Evolutionary conservation across 2,113 vertebrate species (phyloP).

Genomic region (Oriolus oriolus): DNA sequence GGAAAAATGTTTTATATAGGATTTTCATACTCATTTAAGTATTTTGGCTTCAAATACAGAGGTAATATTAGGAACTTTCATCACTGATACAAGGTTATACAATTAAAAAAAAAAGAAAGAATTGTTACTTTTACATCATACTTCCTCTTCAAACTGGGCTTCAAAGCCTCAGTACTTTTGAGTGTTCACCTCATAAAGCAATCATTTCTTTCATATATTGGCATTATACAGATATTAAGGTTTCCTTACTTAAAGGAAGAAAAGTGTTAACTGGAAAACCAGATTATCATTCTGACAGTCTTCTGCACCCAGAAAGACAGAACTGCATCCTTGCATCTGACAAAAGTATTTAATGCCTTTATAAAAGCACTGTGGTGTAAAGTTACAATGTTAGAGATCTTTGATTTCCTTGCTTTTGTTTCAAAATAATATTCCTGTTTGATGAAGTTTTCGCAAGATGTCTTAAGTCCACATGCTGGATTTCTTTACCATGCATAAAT

Average conservation of each 20-base stretch:
- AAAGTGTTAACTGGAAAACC: neutral
- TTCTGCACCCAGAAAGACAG: neutral
- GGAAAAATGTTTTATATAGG: neutral
- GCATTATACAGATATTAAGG: neutral
- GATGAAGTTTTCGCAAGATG: neutral
- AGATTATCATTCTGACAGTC: neutral
- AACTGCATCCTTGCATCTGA: neutral
- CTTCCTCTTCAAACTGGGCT: neutral
- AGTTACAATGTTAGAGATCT: neutral
- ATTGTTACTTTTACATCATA: neutral
- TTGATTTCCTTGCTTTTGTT: neutral
- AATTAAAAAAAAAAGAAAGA: neutral
- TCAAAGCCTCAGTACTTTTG: neutral
- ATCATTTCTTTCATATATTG: neutral
- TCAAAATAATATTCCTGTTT: neutral
- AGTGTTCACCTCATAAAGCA: neutral
- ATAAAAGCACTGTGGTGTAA: neutral
- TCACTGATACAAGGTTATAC: neutral
- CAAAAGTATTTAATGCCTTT: neutral
- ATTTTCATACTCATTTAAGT: slow-evolving; percentile 2
- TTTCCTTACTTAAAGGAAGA: neutral
- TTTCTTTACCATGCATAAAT: neutral
- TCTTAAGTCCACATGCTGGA: neutral
- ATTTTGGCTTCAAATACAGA: slow-evolving; percentile 6
- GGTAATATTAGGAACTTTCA: neutral